phyloP scores from a whole-genome alignment of 30 jellyfish, hydroid and myxozoan species.

The Aurelia sp. region DNA sequence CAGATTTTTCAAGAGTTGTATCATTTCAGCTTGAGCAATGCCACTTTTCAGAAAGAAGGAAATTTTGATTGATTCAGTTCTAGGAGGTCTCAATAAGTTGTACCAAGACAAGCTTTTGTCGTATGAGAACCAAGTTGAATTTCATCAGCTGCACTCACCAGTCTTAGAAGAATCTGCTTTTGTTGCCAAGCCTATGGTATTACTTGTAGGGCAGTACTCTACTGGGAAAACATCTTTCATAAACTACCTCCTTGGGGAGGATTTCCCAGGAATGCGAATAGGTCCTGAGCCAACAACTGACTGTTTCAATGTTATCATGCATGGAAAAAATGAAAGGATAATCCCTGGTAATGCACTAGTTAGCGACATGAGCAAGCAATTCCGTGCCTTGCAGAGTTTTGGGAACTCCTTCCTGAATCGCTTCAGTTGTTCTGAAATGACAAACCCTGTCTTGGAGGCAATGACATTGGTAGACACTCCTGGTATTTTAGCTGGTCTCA shows the following conservation, averaged over 20 bases:
- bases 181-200: constrained; percentile 92
- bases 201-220: constrained; percentile 98
- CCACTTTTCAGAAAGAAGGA: constrained; percentile 67
- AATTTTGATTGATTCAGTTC: constrained; percentile 85
- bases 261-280: constrained; percentile 96
- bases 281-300: constrained; percentile 99
- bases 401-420: constrained; percentile 98
- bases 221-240: constrained; percentile 99
- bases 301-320: constrained; percentile 90
- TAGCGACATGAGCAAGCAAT: constrained; percentile 85
- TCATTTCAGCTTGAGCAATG: constrained; percentile 9
- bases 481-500: constrained; percentile 97
- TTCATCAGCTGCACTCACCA: constrained; percentile 92
- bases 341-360: constrained; percentile 98
- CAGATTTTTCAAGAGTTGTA: too few species aligned
- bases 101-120: constrained; percentile 91
- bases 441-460: constrained; percentile 87
- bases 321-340: constrained; percentile 82
- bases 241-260: constrained; percentile 90
- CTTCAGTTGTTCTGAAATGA: constrained; percentile 90
- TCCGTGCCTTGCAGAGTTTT: constrained; percentile 87
- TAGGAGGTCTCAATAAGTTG: constrained; percentile 77
- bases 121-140: constrained; percentile 81
- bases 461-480: constrained; percentile 98
- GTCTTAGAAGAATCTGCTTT: constrained; percentile 91